phyloP scores from a whole-genome alignment of 1,140 invertebrate species.

The Drosophila takahashii region DNA sequence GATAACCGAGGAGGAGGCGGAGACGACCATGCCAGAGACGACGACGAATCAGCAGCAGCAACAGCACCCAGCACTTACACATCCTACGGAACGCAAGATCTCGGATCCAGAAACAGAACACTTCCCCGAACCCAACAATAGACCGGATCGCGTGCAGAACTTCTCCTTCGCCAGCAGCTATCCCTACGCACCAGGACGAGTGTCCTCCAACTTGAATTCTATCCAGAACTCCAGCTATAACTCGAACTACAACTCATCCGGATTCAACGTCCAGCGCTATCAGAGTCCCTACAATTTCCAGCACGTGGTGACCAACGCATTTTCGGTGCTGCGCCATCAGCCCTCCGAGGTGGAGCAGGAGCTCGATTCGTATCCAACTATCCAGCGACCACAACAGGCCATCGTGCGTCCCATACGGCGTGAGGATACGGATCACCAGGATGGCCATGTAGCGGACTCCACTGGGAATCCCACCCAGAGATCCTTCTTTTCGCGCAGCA shows the following conservation, averaged over 20 bases:
- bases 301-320: conserved; percentile 72
- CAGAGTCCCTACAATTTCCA: conserved; percentile 66
- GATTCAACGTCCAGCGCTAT: conserved; percentile 62
- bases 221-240: conserved; percentile 13
- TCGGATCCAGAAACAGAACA: conserved; percentile 70
- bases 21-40: conserved; percentile 71
- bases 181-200: conserved; percentile 69
- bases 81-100: conserved; percentile 3
- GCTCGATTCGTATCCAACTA: conserved; percentile 8
- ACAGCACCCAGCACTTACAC: conserved; percentile 57
- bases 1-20: conserved; percentile 20
- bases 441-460: conserved; percentile 13
- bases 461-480: conserved; percentile 38
- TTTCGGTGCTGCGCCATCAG: conserved; percentile 70
- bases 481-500: conserved; percentile 69
- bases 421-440: conserved; percentile 22
- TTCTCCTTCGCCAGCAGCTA: conserved; percentile 78
- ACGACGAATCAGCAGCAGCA: conserved; percentile 16
- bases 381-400: conserved; percentile 84
- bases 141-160: conserved; percentile 66
- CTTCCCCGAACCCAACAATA: conserved; percentile 59
- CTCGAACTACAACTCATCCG: conserved; percentile 16
- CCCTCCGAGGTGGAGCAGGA: conserved; percentile 54
- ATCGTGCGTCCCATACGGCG: conserved; percentile 85
- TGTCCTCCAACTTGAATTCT: conserved; percentile 17